A percentile compares a stretch with the other conserved stretches of the same genome.
phyloP scores from a whole-genome alignment of 2,888 invertebrate species.

The Syrista parreyssii region DNA sequence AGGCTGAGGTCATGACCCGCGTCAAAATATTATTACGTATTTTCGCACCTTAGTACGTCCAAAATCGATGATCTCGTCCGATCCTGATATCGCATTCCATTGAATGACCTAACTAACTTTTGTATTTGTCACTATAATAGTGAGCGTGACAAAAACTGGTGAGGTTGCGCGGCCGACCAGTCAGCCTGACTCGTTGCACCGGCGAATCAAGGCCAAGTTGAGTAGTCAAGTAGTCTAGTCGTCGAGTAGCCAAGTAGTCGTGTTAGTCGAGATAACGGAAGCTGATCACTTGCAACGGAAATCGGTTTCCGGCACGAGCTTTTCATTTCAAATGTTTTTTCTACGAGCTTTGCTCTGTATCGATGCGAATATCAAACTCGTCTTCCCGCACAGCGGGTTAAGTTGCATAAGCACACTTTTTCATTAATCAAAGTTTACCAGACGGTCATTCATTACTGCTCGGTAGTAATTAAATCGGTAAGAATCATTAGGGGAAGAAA shows the following conservation, averaged over 20 bases:
- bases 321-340: neutral
- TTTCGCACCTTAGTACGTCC: neutral
- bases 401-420: neutral
- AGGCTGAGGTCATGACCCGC: neutral
- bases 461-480: neutral
- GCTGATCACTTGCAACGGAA: neutral
- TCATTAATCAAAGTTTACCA: neutral
- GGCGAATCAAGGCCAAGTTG: neutral
- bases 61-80: neutral
- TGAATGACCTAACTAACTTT: neutral
- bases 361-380: neutral
- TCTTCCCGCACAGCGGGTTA: neutral
- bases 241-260: neutral
- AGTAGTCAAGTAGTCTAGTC: neutral
- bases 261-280: neutral
- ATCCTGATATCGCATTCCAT: neutral
- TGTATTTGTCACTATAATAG: neutral
- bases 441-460: neutral
- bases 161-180: neutral
- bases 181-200: neutral
- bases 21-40: neutral
- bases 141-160: neutral
- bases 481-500: neutral
- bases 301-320: neutral
- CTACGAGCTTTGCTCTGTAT: neutral